Conservation (phyloP, 37 sponge, comb jelly and placozoan genomes). For the Mnemiopsis leidyi region DNA sequence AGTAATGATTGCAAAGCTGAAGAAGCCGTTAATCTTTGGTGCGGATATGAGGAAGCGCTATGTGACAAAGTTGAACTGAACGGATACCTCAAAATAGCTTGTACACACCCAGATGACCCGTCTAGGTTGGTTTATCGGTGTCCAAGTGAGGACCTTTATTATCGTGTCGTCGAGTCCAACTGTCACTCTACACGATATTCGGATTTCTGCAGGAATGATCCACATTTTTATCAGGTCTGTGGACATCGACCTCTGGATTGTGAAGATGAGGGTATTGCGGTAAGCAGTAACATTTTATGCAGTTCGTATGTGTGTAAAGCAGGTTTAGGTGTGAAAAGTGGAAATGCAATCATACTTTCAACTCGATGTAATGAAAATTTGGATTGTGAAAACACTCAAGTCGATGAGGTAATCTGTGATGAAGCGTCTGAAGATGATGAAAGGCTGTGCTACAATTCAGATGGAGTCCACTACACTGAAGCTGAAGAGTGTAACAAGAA, state of each 20-base stretch:
- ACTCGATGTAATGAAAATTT: neutral
- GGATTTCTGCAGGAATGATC: neutral
- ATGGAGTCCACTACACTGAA: neutral
- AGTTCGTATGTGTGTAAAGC: neutral
- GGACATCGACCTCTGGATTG: neutral
- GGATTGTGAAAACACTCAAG: neutral
- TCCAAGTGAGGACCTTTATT: neutral
- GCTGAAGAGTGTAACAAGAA: neutral
- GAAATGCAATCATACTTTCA: neutral
- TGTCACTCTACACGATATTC: neutral
- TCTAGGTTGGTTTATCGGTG: neutral
- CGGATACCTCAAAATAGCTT: neutral
- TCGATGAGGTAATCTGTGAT: neutral
- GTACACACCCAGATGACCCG: neutral
- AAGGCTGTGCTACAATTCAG: neutral
- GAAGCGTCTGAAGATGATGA: neutral
- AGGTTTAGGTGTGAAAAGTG: neutral
- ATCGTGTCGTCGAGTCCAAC: neutral
- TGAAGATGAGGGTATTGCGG: neutral
- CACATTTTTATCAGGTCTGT: neutral
- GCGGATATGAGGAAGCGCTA: neutral
- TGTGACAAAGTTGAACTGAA: neutral
- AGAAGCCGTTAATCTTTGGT: slow-evolving; percentile 14
- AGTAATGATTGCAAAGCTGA: neutral
- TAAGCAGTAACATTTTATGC: neutral